Conservation (phyloP, 1,140 invertebrate genomes). For the Cherax destructor region DNA sequence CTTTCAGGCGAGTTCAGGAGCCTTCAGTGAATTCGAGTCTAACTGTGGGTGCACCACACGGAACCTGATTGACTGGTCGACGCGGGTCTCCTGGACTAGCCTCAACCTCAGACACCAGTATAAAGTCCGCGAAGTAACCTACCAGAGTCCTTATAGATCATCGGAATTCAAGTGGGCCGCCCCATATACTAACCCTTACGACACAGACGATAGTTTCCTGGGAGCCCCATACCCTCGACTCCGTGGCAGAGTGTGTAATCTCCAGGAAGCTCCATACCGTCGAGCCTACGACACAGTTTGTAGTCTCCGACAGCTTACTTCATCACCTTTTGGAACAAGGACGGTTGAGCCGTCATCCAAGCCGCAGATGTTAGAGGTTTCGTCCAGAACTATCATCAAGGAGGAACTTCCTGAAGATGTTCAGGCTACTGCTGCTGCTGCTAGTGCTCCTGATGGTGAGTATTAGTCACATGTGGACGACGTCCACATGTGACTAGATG, state of each 20-base stretch:
- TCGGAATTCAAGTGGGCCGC: background rate
- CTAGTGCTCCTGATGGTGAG: no score
- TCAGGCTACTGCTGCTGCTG: background rate
- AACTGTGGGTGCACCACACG: background rate
- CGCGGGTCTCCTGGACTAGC: background rate
- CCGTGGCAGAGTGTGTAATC: no score
- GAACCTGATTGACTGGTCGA: background rate
- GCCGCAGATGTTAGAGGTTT: background rate
- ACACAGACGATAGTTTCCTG: background rate
- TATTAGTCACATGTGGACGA: no score
- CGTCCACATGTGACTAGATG: background rate
- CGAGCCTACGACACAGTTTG: no score
- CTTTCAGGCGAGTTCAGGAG: background rate
- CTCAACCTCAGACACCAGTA: conserved; percentile 7
- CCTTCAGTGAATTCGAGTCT: background rate
- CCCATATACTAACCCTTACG: background rate
- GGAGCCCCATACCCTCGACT: no score
- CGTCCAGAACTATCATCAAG: background rate
- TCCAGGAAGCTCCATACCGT: background rate
- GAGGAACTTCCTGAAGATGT: background rate
- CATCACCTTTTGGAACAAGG: background rate
- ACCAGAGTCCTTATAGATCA: background rate
- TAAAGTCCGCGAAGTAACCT: background rate
- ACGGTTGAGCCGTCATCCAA: background rate
- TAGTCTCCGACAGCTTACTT: background rate